Evolutionary conservation across 2,888 invertebrate genomes (phyloP).

Genomic region (Xanthorhoe spadicearia): DNA sequence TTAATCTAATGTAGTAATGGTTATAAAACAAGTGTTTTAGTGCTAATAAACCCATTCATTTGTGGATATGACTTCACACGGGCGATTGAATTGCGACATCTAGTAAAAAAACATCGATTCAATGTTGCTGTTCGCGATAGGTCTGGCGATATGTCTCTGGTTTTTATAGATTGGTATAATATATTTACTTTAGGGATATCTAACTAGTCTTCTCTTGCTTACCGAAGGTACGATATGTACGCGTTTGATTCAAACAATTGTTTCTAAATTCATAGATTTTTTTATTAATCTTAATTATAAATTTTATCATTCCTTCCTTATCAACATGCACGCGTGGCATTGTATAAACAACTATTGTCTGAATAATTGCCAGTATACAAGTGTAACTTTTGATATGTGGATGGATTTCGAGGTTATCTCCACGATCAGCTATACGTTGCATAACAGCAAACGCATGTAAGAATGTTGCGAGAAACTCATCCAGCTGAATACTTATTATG

Average conservation of each 20-base stretch:
- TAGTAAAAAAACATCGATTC: background rate
- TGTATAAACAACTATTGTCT: background rate
- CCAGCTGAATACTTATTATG: conserved; percentile 4
- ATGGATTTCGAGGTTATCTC: conserved; percentile 71
- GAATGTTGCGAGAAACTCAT: conserved; percentile 31
- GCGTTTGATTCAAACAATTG: too few relatives aligned
- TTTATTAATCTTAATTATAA: too few relatives aligned
- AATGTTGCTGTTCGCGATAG: background rate
- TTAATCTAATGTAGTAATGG: conserved; percentile 21
- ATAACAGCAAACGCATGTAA: conserved; percentile 41
- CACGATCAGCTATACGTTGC: conserved; percentile 51
- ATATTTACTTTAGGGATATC: too few relatives aligned
- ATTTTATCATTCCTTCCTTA: too few relatives aligned
- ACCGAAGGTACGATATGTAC: too few relatives aligned
- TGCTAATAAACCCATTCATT: conserved; percentile 24
- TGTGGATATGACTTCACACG: conserved; percentile 49
- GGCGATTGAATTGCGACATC: conserved; percentile 5
- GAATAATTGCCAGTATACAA: conserved; percentile 13
- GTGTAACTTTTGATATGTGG: conserved; percentile 51
- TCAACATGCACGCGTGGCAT: too few relatives aligned
- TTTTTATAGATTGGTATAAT: too few relatives aligned
- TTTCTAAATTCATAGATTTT: too few relatives aligned
- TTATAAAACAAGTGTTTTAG: conserved; percentile 30
- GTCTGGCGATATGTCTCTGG: too few relatives aligned
- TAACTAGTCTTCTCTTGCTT: too few relatives aligned